Evolutionary conservation across 2,888 invertebrate species (phyloP), one percentile per base, ranked within the genome.

Genomic region (Erannis defoliaria): DNA sequence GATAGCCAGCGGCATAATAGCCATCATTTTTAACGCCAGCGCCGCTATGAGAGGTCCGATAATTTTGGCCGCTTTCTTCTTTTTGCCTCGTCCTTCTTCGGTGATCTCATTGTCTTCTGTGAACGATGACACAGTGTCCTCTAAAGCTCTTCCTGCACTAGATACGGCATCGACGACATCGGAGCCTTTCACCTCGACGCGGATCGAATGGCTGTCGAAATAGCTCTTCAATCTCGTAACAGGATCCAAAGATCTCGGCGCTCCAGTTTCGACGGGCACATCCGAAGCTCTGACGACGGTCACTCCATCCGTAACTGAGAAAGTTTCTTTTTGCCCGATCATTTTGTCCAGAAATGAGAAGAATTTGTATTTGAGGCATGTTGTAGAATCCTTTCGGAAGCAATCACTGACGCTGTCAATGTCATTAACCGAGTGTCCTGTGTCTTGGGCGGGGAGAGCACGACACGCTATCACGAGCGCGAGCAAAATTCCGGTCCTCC

Each of bases 301-400:
- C 51, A 97, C 96, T 56, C 97, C 97, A 72, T 97, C 97, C 58
- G 96, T 95, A 42, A 97, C 86, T 8, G 96, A 95, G 79, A 97
- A 97, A 65, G 95, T 95, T 78, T 97, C 97, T 84, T 96, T 97
- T 73, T 96, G 96, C 49, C 96, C 95, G 62, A 97, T 93, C 93
- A 96, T 96, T 88, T 97, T 97, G 92, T 97, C 97, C 72, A 97
- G 96, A 88, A 96, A 97, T 19, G 96, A 95, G 93, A 97, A 97
- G 81, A 97, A 95, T 84, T 97, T 97, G 93, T 97, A 96, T 86
- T 97, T 97, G 77, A 97, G 95, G 85, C 97, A 97, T 86, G 96
- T 95, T 72, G 96, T 95, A 26, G 97, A 97, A 81, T 97, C 97
- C 87, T 97, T 97, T 77, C 95, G 94, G 67, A 97, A 89, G 82